Conservation (phyloP, 2,888 invertebrate genomes). For the Amorpha juglandis region DNA sequence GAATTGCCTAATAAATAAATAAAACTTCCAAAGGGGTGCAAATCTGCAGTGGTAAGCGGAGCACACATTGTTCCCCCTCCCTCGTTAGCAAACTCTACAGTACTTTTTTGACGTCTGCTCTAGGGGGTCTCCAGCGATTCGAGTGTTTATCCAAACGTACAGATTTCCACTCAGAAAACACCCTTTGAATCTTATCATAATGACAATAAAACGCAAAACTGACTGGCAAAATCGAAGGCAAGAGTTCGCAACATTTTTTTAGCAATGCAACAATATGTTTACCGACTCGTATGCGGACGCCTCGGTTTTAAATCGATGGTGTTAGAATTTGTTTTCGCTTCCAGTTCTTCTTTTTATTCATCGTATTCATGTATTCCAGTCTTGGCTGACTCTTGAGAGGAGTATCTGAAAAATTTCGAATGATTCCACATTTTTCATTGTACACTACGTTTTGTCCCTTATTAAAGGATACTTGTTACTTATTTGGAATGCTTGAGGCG, state of each 20-base stretch:
- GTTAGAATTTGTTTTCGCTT: slow-evolving; percentile 54
- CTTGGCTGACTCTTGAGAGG: slow-evolving; percentile 65
- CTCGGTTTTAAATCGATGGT: slow-evolving; percentile 42
- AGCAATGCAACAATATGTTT: slow-evolving; percentile 52
- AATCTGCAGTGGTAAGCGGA: slow-evolving; percentile 61
- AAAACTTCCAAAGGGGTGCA: slow-evolving; percentile 16
- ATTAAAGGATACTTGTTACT: slow-evolving; percentile 1
- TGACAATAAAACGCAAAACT: slow-evolving; percentile 54
- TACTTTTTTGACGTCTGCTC: slow-evolving; percentile 79
- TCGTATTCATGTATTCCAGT: slow-evolving; percentile 61
- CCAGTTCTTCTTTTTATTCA: slow-evolving; percentile 45
- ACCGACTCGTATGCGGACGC: slow-evolving; percentile 38
- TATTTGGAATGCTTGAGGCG: background rate
- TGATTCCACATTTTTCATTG: slow-evolving; percentile 19
- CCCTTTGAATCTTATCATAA: slow-evolving; percentile 40
- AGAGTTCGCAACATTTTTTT: slow-evolving; percentile 28
- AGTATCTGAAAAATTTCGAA: slow-evolving; percentile 52
- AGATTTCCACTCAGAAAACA: slow-evolving; percentile 46
- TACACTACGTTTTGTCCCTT: background rate
- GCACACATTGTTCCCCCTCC: slow-evolving; percentile 66
- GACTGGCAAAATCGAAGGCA: slow-evolving; percentile 34
- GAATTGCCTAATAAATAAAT: slow-evolving; percentile 22
- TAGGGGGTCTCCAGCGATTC: slow-evolving; percentile 70
- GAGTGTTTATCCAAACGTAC: slow-evolving; percentile 60
- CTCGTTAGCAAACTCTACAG: slow-evolving; percentile 75